These are phyloP conservation scores for Cranoglanis bouderius DNA, from an alignment of 2,113 vertebrate species.

Conservation along the genomic window DNA sequence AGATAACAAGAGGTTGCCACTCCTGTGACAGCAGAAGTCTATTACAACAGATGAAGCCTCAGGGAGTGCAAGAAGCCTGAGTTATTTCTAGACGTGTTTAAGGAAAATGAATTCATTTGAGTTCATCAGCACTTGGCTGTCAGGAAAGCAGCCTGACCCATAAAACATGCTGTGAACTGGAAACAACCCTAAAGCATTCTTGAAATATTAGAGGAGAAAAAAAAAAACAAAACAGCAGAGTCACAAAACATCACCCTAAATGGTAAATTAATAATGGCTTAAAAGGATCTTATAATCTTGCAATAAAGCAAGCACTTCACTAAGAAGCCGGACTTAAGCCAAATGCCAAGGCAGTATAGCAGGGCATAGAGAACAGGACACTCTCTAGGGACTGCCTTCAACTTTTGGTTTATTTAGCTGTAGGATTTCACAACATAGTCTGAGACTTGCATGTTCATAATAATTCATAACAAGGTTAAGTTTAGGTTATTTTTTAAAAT, in stretches of 20 bases:
- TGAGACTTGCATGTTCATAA: neutral
- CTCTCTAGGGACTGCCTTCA: neutral
- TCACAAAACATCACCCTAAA: neutral
- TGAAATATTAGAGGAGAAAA: neutral
- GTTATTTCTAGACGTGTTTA: constrained; percentile 25
- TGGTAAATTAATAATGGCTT: neutral
- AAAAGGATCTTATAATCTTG: neutral
- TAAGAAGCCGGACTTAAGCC: neutral
- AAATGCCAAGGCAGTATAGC: neutral
- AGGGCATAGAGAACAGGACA: neutral
- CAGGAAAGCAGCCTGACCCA: constrained; percentile 1
- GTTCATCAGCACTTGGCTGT: constrained; percentile 18
- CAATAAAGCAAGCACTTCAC: neutral
- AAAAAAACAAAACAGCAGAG: neutral
- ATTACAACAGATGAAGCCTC: constrained; percentile 14
- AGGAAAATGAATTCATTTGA: constrained; percentile 26
- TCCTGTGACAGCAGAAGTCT: constrained; percentile 10
- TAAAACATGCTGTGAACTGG: constrained; percentile 28
- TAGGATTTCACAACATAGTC: neutral
- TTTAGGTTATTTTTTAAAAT: neutral
- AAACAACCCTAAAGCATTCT: constrained; percentile 27
- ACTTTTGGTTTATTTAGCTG: neutral
- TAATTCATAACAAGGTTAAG: neutral
- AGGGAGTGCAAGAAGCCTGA: neutral
- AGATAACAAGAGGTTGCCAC: constrained; percentile 7